phyloP scores from a whole-genome alignment of 2,888 invertebrate species.

The Penaeus monodon region DNA sequence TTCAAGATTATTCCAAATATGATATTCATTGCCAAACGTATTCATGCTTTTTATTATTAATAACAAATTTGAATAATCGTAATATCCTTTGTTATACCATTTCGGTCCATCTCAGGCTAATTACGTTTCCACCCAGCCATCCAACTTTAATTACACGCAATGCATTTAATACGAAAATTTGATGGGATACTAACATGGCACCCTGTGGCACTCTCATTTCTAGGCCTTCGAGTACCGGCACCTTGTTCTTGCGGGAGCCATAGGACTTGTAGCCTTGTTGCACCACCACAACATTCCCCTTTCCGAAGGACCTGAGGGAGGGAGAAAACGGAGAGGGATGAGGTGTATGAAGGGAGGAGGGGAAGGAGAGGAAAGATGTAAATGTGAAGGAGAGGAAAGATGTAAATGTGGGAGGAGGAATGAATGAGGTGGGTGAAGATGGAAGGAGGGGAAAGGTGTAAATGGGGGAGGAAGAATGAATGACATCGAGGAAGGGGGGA shows the following conservation, averaged over 20 bases:
- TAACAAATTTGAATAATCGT: too few species aligned
- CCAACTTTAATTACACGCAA: not conserved
- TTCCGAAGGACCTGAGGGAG: not conserved
- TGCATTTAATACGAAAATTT: not conserved
- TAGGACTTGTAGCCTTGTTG: conserved; percentile 58
- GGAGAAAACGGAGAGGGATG: not conserved
- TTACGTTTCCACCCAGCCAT: not conserved
- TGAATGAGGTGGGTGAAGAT: accelerated
- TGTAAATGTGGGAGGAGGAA: too few species aligned
- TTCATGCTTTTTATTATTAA: too few species aligned
- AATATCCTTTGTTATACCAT: too few species aligned
- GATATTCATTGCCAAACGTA: too few species aligned
- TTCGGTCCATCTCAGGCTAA: not conserved
- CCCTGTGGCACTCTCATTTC: conserved; percentile 64
- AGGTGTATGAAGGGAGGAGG: not conserved
- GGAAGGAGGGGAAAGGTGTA: too few species aligned
- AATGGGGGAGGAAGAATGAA: too few species aligned
- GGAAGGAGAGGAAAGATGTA: too few species aligned
- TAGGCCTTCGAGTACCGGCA: conserved; percentile 57
- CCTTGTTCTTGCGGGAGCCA: conserved; percentile 55
- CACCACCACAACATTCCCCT: conserved; percentile 57
- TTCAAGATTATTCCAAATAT: too few species aligned
- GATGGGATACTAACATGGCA: conserved; percentile 56
- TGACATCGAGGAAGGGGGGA: too few species aligned
- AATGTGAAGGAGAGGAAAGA: too few species aligned